These are phyloP conservation scores for Dipodomys spectabilis DNA, from an alignment of 2,113 vertebrate genomes.

Conservation along the genomic window DNA sequence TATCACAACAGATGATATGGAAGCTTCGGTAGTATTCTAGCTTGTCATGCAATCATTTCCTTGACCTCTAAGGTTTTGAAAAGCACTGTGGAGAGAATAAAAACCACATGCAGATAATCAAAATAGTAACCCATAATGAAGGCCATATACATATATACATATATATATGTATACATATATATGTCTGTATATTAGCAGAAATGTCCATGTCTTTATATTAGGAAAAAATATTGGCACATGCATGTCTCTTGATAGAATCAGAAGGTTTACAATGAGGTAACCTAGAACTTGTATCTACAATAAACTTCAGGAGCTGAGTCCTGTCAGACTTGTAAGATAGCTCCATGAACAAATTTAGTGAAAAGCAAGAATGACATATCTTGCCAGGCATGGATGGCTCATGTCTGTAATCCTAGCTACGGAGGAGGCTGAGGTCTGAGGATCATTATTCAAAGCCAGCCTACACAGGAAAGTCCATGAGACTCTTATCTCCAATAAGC, in stretches of 20 bases:
- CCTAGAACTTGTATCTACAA: neutral
- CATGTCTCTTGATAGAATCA: neutral
- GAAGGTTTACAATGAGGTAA: neutral
- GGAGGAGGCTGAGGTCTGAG: too few relatives aligned
- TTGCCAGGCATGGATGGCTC: too few relatives aligned
- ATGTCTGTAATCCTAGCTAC: too few relatives aligned
- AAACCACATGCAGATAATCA: neutral
- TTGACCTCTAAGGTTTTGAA: neutral
- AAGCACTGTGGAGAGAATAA: neutral
- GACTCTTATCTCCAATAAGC: too few relatives aligned
- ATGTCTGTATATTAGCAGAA: neutral
- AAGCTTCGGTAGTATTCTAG: neutral
- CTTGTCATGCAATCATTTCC: neutral
- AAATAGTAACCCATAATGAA: neutral
- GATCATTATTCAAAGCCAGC: too few relatives aligned
- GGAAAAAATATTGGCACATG: too few relatives aligned
- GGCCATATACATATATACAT: too few relatives aligned
- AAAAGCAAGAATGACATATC: too few relatives aligned
- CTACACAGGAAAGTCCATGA: too few relatives aligned
- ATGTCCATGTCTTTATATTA: neutral
- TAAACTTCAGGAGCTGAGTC: neutral
- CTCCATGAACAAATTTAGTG: too few relatives aligned
- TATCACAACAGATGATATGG: too few relatives aligned
- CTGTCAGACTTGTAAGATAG: neutral
- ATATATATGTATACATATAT: too few relatives aligned